Base-by-base conservation (phyloP, 2,888 invertebrate genomes). In the Lamellibrachia columna region DNA sequence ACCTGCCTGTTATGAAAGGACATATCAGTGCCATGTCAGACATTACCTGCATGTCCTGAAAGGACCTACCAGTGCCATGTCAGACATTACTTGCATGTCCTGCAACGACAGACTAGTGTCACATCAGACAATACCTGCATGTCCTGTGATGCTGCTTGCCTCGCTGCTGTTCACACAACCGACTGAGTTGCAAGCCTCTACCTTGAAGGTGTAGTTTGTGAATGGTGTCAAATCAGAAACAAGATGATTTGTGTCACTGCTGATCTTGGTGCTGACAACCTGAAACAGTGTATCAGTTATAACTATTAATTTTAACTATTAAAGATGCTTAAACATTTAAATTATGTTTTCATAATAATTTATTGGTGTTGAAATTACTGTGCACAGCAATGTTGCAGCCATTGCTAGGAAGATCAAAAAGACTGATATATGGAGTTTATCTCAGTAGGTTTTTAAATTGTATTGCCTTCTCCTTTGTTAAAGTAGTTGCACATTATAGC, bases 121-220 rank as follows among this genome's bases (percentile, higher is more conserved):
- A n/a, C 22, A 22, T 75, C 75, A 75, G 75, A 75, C 75, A 75
- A 22, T 75, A 75, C 75, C 75, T 75, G 75, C 75, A 1, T 75
- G 75, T 75, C 75, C 75, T 75, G 75, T 75, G 22, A 75, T 6
- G 22, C 75, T 22, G 15, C 75, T 93, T 52, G 94, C 93, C 53
- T 94, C 94, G 0, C 95, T 94, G 93, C 96, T 96, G 94, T 96
- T 96, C n/a, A 96, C 95, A 94, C 96, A 96, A 28, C 95, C 96
- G 6, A 95, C 95, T 40, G 94, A 94, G 93, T 96, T 96, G 94
- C 96, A 96, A 0, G 95, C 95, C 92, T 95, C 95, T 7, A 96
- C 93, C 52, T 94, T 94, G 93, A 96, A 95, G 52, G 94, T 95
- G 91, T 96, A 94, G 40, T 95, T 94, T 4, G 95, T 94, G 94